Conservation (phyloP, 2,113 vertebrate genomes). For the Fregata magnificens region DNA sequence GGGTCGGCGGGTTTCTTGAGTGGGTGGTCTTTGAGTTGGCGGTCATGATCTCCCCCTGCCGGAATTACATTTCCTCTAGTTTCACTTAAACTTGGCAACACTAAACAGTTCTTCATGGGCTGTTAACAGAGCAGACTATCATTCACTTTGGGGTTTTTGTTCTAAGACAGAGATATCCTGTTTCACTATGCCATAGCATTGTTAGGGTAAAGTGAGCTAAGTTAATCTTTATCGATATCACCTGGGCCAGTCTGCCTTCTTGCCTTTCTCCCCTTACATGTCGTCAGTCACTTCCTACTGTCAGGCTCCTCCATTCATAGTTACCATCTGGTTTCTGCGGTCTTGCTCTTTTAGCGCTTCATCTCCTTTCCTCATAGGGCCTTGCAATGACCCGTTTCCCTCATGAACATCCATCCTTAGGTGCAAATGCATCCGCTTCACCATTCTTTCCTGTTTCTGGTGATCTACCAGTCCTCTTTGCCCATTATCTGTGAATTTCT, state of each 20-base stretch:
- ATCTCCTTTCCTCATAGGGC: not conserved
- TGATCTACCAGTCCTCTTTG: not conserved
- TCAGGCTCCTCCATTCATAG: not conserved
- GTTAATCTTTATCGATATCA: no score
- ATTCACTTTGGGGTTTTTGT: no score
- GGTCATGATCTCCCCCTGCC: no score
- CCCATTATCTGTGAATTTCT: not conserved
- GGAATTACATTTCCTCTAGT: no score
- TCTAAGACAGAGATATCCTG: no score
- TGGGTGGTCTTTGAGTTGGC: no score
- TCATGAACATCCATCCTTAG: fast-evolving
- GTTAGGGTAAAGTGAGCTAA: no score
- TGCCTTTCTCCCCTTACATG: not conserved
- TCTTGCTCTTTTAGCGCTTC: not conserved
- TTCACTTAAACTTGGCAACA: no score
- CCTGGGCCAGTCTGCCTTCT: not conserved
- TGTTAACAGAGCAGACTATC: no score
- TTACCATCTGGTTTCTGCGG: not conserved
- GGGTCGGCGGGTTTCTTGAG: no score
- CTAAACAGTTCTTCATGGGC: no score
- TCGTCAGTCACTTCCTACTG: not conserved
- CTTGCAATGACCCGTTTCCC: fast-evolving
- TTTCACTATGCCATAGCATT: no score
- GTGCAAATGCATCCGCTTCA: not conserved
- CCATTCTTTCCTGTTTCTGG: not conserved